Base-by-base conservation (phyloP, 2,797 vertebrate species). In the Poecilia wingei region DNA sequence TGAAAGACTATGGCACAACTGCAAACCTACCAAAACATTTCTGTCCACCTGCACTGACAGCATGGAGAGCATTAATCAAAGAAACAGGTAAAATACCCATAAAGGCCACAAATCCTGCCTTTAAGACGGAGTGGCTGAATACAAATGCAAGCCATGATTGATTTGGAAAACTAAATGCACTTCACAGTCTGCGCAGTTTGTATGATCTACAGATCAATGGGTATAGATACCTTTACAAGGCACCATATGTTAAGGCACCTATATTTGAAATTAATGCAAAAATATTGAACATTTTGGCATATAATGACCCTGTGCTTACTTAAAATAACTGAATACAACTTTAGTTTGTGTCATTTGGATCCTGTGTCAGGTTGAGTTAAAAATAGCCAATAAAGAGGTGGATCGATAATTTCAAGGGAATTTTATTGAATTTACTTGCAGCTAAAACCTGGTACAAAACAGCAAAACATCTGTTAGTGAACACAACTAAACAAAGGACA, bases 331-430 rank as follows among this genome's bases (percentile, higher is more conserved):
- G 41, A 70, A 70, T 45, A 45, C 68, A n/a, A 6, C 4, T 43
- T 70, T 70, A 70, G 41, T 45, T 45, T 68, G 36, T 41, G 36
- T 12, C 36, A 12, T 41, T 41, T 16, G 12, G 68, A 45, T 70
- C 25, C 22, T 43, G 39, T 70, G 5, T 70, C 68, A 43, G 12
- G 22, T 45, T 43, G 41, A 18, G 39, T 70, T 16, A 45, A 69
- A n/a, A 70, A n/a, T 70, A 70, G 41, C 4, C 0, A 41, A 31
- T 41, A 68, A 41, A 25, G 84, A 89, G 90, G 81, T 90, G 86
- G 79, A 87, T 87, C 82, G 75, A 20, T 94, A 94, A 94, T 93
- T 86, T 91, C 83, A 82, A 88, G 83, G 91, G 94, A 92, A 94
- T 89, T 91, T 93, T 86, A 90, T 91, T 85, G 84, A 91, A 87